Conservation (phyloP, 2,113 vertebrate genomes). For the Trichechus manatus region DNA sequence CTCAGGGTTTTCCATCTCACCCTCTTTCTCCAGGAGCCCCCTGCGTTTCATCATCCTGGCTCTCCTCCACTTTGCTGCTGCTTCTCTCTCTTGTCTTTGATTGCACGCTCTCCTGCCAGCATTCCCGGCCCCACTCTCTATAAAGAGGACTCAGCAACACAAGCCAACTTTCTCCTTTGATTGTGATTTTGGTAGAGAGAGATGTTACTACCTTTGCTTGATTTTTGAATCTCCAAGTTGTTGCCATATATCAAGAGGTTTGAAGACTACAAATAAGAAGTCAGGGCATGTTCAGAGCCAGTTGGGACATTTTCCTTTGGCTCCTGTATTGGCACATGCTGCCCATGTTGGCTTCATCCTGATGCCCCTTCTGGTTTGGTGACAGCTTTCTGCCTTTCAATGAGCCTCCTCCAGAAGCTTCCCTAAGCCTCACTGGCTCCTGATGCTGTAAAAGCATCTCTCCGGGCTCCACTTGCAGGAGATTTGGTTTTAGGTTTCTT, state of each 20-base stretch:
- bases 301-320: constrained; percentile 38
- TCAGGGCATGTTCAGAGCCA: not conserved
- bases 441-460: constrained; percentile 25
- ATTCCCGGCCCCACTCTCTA: not conserved
- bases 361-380: not conserved
- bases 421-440: not conserved
- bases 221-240: constrained; percentile 19
- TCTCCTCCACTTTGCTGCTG: not conserved
- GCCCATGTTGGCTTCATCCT: not conserved
- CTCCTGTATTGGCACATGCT: not conserved
- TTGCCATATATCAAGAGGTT: not conserved
- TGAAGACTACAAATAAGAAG: constrained; percentile 16
- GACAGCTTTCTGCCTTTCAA: not conserved
- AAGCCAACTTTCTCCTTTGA: not conserved
- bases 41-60: not conserved
- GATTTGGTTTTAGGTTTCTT: constrained; percentile 58
- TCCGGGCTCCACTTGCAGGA: not conserved
- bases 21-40: not conserved
- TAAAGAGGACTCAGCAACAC: not conserved
- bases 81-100: not conserved
- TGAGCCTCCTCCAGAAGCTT: not conserved
- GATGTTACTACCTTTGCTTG: not conserved
- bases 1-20: not conserved
- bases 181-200: not conserved
- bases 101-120: not conserved